Percentiles rank a stretch among this genome's conserved stretches.
Conservation (phyloP, 2,888 invertebrate species). For the Hypomecis punctinalis region DNA sequence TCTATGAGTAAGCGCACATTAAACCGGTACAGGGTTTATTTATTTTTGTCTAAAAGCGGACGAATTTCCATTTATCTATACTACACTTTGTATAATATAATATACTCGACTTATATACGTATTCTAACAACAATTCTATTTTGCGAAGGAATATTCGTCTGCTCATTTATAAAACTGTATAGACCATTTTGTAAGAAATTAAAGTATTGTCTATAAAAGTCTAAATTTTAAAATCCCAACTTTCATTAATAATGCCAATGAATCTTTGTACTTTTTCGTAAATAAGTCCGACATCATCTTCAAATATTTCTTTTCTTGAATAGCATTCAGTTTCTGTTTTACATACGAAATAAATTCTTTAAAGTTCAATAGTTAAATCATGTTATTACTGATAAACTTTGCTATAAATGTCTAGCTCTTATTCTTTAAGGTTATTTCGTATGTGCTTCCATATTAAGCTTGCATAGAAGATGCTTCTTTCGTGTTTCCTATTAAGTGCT, state of each 20-base stretch:
- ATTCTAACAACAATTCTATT: conserved; percentile 62
- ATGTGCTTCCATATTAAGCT: conserved; percentile 65
- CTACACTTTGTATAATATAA: conserved; percentile 42
- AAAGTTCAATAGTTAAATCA: conserved; percentile 13
- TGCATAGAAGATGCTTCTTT: conserved; percentile 57
- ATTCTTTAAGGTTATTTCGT: conserved; percentile 45
- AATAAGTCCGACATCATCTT: conserved; percentile 16
- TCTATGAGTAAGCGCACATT: conserved; percentile 71
- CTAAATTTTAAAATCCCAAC: conserved; percentile 22
- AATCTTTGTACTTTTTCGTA: conserved; percentile 20
- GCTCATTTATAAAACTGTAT: conserved; percentile 60
- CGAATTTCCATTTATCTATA: conserved; percentile 62
- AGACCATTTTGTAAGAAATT: conserved; percentile 58
- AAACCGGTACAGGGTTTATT: conserved; percentile 82
- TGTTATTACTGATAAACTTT: conserved; percentile 14
- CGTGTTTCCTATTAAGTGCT: conserved; percentile 56
- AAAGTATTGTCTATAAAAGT: conserved; percentile 40
- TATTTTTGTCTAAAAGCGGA: conserved; percentile 76
- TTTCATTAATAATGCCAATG: conserved; percentile 25
- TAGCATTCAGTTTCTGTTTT: neutral
- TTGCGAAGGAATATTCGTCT: conserved; percentile 69
- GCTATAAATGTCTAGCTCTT: conserved; percentile 33
- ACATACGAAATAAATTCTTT: conserved; percentile 2
- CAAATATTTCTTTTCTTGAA: conserved; percentile 7
- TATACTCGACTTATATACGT: conserved; percentile 38